Conservation (phyloP, 2,888 invertebrate species). For the Nomada flava region DNA sequence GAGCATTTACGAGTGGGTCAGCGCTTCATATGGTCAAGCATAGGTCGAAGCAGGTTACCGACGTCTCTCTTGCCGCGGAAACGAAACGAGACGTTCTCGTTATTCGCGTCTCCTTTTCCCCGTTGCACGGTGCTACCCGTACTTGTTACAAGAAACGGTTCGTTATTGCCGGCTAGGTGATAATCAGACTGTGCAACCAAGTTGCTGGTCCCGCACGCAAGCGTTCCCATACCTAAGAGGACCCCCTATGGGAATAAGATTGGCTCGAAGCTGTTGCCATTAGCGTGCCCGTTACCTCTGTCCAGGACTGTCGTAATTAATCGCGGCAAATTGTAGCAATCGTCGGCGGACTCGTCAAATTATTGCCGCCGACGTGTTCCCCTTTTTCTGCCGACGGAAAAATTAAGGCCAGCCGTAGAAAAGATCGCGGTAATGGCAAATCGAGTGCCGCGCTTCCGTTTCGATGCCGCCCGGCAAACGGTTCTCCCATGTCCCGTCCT, state of each 20-base stretch:
- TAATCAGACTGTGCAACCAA: conserved; percentile 11
- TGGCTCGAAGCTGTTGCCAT: not conserved
- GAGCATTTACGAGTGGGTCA: conserved; percentile 40
- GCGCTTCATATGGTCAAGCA: conserved; percentile 33
- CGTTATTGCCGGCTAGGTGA: not conserved
- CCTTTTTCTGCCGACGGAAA: not conserved
- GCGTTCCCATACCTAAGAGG: fast-evolving
- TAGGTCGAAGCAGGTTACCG: conserved; percentile 25
- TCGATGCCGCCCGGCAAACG: no score
- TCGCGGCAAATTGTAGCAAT: not conserved
- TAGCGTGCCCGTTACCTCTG: not conserved
- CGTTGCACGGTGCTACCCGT: not conserved
- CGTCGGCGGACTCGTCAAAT: not conserved
- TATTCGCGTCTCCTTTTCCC: conserved; percentile 31
- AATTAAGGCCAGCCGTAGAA: no score
- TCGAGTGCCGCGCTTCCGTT: no score
- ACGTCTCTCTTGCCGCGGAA: not conserved
- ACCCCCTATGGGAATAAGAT: not conserved
- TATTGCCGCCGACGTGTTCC: not conserved
- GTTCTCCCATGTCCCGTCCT: no score
- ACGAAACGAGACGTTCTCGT: conserved; percentile 17
- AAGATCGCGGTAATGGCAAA: no score
- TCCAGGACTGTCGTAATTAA: conserved; percentile 6
- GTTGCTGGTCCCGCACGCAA: no score
- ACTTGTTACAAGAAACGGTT: not conserved